These are phyloP conservation scores for Hexactinellida sp. DNA, from an alignment of 37 sponge, comb jelly and placozoan genomes.

Conservation along the genomic window DNA sequence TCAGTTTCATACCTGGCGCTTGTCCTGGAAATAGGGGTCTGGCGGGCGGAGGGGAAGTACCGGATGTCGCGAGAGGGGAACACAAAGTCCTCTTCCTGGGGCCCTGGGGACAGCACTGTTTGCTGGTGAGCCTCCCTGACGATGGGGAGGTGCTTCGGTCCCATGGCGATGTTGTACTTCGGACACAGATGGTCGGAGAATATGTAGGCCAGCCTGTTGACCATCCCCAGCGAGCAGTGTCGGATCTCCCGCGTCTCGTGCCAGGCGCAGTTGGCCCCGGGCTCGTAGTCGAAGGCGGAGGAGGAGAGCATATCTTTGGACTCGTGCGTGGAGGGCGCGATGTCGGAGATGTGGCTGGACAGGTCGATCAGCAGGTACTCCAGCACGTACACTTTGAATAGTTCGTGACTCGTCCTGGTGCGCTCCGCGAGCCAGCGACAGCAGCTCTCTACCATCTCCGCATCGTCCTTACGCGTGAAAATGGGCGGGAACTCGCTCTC, in stretches of 20 bases:
- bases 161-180: constrained; percentile 33
- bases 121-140: background rate
- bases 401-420: constrained; percentile 10
- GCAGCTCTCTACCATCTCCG: constrained; percentile 30
- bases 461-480: constrained; percentile 26
- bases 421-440: constrained; percentile 48
- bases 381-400: constrained; percentile 12
- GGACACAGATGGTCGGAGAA: constrained; percentile 54
- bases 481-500: constrained; percentile 27
- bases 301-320: constrained; percentile 33
- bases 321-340: constrained; percentile 14
- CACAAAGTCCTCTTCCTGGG: background rate
- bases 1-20: background rate
- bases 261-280: constrained; percentile 28
- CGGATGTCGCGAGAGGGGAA: constrained; percentile 5
- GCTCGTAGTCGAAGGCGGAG: constrained; percentile 35
- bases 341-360: constrained; percentile 19
- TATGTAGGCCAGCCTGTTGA: constrained; percentile 31
- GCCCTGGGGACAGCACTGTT: background rate
- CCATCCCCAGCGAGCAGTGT: constrained; percentile 36
- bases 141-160: constrained; percentile 38
- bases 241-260: constrained; percentile 40
- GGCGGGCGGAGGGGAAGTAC: background rate
- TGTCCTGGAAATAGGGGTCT: background rate
- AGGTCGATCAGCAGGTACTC: constrained; percentile 17